These are phyloP conservation scores for Nephrocerus scutellatus DNA, from an alignment of 2,888 invertebrate genomes.

Conservation along the genomic window DNA sequence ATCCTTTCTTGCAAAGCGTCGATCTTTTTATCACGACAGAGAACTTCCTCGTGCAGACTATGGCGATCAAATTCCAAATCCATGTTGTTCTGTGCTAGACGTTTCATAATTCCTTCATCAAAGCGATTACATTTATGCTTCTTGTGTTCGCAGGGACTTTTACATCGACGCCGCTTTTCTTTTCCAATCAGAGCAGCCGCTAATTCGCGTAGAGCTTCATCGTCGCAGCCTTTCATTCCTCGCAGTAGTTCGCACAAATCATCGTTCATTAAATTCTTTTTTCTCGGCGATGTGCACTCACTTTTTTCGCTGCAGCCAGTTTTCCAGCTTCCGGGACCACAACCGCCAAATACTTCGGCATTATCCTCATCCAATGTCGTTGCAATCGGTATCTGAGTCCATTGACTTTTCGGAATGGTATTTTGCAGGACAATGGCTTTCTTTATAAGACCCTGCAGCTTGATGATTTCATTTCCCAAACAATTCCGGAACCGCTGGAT, in stretches of 20 bases:
- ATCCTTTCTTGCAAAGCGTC: no score
- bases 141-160: no score
- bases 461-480: conserved; percentile 41
- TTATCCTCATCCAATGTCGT: conserved; percentile 43
- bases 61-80: no score
- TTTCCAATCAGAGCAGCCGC: conserved; percentile 31
- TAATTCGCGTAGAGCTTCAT: conserved; percentile 28
- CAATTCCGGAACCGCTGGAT: conserved; percentile 35
- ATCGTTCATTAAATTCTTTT: conserved; percentile 8
- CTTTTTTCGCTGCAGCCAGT: neutral
- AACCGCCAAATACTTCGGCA: conserved; percentile 26
- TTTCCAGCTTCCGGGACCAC: no score
- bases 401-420: conserved; percentile 35
- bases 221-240: conserved; percentile 23
- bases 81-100: no score
- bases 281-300: neutral
- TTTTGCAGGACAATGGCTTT: conserved; percentile 39
- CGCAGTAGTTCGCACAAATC: conserved; percentile 18
- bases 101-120: no score
- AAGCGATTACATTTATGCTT: no score
- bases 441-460: conserved; percentile 35
- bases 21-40: no score
- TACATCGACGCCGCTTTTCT: no score
- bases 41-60: no score
- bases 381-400: conserved; percentile 34